A percentile compares a stretch with the other conserved stretches of the same genome.
These are phyloP conservation scores for Ptiloglossa arizonensis DNA, from an alignment of 1,140 invertebrate species.

Conservation along the genomic window DNA sequence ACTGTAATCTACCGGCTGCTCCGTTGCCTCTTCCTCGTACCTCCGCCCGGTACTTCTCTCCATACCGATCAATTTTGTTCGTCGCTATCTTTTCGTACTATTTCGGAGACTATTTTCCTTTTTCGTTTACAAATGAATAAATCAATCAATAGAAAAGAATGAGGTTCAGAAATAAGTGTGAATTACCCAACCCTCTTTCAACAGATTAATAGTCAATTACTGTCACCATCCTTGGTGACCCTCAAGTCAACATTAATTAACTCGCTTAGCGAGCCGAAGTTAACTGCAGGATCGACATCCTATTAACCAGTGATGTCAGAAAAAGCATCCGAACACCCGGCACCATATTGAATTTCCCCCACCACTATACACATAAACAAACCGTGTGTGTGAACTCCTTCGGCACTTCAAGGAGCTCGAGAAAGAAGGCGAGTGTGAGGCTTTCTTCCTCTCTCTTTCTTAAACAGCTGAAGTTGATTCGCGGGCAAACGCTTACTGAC, in stretches of 20 bases:
- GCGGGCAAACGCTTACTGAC: no score
- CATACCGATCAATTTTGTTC: slow-evolving; percentile 22
- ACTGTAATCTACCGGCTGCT: slow-evolving; percentile 76
- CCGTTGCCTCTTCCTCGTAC: slow-evolving; percentile 67
- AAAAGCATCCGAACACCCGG: no score
- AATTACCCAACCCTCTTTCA: not conserved
- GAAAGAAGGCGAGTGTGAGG: no score
- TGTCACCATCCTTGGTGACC: not conserved
- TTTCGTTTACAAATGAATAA: no score
- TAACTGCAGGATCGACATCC: slow-evolving; percentile 13
- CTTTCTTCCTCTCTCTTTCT: no score
- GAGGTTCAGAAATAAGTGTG: not conserved
- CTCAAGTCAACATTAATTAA: not conserved
- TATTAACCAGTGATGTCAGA: no score
- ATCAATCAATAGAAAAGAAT: not conserved
- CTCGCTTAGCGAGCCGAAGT: not conserved
- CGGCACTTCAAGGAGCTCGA: no score
- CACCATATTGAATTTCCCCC: no score
- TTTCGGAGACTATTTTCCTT: not conserved
- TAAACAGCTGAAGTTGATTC: no score
- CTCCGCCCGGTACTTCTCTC: slow-evolving; percentile 22
- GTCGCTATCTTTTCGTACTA: not conserved
- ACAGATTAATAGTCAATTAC: slow-evolving; percentile 9
- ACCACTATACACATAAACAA: no score
- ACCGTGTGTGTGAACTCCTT: no score